Conservation (phyloP, 2,888 invertebrate genomes). For the Piscicola geometra region DNA sequence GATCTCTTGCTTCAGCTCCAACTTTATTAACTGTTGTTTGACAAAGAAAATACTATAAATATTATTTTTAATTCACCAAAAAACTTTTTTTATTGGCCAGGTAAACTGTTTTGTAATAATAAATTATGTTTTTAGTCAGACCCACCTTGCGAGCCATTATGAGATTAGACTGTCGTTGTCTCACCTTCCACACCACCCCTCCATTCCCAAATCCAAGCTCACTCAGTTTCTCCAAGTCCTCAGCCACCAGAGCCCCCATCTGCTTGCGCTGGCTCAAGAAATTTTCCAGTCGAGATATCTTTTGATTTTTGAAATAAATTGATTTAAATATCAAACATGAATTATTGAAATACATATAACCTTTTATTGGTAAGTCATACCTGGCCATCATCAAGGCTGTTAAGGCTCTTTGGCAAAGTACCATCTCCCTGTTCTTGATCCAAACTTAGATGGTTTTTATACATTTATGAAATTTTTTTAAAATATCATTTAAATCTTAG, state of each 20-base stretch:
- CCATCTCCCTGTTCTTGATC: constrained; percentile 1
- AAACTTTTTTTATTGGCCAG: neutral
- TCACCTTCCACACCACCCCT: constrained; percentile 96
- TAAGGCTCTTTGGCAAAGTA: neutral
- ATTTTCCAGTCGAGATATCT: constrained; percentile 78
- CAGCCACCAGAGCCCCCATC: constrained; percentile 66
- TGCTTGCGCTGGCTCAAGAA: constrained; percentile 87
- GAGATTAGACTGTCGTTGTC: constrained; percentile 84
- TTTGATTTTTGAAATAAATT: neutral
- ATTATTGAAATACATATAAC: too few relatives aligned
- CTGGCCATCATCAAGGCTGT: neutral
- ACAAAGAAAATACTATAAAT: neutral
- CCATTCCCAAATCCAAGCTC: constrained; percentile 97
- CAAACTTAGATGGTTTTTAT: neutral
- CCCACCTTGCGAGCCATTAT: constrained; percentile 91
- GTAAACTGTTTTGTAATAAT: neutral
- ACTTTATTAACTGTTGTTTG: constrained; percentile 72
- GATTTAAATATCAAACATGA: too few relatives aligned
- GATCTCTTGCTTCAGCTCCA: constrained; percentile 97
- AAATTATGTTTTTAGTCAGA: neutral
- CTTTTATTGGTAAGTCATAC: neutral
- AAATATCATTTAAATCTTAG: too few relatives aligned
- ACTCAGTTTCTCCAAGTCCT: constrained; percentile 88
- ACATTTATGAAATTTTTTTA: too few relatives aligned
- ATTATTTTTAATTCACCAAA: neutral